Evolutionary conservation across 2,888 invertebrate species (phyloP), one percentile per base, ranked within the genome.

Genomic region (Hanleya hanleyi): DNA sequence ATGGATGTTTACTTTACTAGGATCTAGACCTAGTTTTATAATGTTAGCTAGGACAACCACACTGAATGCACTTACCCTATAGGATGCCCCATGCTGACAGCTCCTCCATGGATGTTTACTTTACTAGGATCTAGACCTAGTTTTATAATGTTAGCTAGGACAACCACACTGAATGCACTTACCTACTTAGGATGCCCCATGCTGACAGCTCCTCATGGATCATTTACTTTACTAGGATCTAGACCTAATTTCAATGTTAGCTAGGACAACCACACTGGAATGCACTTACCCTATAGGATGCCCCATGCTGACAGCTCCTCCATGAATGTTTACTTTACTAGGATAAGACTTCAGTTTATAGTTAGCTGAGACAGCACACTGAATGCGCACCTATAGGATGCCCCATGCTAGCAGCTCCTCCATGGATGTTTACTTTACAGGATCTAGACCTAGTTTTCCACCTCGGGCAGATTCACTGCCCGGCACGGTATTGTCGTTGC

Each of bases 81-180:
- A 2, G 99, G 99, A 92, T 99, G 99, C 1, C 99, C 99, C 50
- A 99, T 92, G 84, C 97, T 97, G n/a, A 99, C 99, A 67, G 98
- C 99, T 49, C 99, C 99, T 62, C 99, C 99, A 89, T 99, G 96
- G 9, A 98, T 92, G 90, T 99, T 99, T 2, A 99, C 93, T 91
- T 96, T 97, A 18, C 92, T 88, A 0, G 96, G 95, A 91, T 99
- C 97, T 67, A 99, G 91, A 67, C 94, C 95, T 78, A 99, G 90
- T n/a, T n/a, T n/a, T n/a, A n/a, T n/a, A n/a, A n/a, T n/a, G n/a
- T n/a, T n/a, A n/a, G n/a, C n/a, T n/a, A n/a, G n/a, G n/a, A n/a
- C n/a, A n/a, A n/a, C n/a, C n/a, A n/a, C n/a, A n/a, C n/a, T n/a
- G n/a, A n/a, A n/a, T n/a, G n/a, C n/a, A n/a, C n/a, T n/a, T n/a